Evolutionary conservation across 2,888 invertebrate species (phyloP).

Genomic region (Teinopalpus imperialis): DNA sequence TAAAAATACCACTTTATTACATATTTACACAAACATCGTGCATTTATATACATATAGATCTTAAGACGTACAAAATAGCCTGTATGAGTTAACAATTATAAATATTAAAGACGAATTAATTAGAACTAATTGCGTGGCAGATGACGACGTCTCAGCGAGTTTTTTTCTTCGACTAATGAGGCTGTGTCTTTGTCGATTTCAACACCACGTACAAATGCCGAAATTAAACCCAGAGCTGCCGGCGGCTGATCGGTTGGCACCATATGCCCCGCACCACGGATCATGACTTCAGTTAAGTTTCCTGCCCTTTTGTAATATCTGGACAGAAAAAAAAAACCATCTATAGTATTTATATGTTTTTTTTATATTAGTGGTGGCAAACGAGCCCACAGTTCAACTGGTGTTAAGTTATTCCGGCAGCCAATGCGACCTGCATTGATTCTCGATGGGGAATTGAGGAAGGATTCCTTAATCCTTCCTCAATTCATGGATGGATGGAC

Average conservation of each 20-base stretch:
- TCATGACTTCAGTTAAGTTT: conserved; percentile 82
- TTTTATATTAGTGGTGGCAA: too few relatives aligned
- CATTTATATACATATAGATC: conserved; percentile 17
- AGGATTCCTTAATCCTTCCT: too few relatives aligned
- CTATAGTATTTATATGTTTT: too few relatives aligned
- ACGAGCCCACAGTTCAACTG: too few relatives aligned
- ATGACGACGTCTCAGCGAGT: conserved; percentile 46
- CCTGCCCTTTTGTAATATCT: conserved; percentile 81
- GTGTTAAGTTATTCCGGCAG: too few relatives aligned
- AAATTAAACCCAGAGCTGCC: conserved; percentile 82
- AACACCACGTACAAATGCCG: conserved; percentile 79
- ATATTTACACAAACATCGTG: conserved; percentile 23
- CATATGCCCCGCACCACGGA: conserved; percentile 86
- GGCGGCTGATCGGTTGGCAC: conserved; percentile 84
- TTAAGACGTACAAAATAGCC: conserved; percentile 8
- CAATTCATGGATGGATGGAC: too few relatives aligned
- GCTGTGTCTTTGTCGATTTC: conserved; percentile 59
- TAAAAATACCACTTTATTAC: conserved; percentile 21
- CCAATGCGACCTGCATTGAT: too few relatives aligned
- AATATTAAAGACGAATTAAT: conserved; percentile 17
- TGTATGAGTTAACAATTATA: conserved; percentile 14
- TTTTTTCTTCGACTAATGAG: conserved; percentile 57
- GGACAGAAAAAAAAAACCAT: conserved; percentile 14
- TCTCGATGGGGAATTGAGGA: too few relatives aligned
- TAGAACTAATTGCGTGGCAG: conserved; percentile 41